phyloP scores from a whole-genome alignment of 2,888 invertebrate species.

The Xestia xanthographa region DNA sequence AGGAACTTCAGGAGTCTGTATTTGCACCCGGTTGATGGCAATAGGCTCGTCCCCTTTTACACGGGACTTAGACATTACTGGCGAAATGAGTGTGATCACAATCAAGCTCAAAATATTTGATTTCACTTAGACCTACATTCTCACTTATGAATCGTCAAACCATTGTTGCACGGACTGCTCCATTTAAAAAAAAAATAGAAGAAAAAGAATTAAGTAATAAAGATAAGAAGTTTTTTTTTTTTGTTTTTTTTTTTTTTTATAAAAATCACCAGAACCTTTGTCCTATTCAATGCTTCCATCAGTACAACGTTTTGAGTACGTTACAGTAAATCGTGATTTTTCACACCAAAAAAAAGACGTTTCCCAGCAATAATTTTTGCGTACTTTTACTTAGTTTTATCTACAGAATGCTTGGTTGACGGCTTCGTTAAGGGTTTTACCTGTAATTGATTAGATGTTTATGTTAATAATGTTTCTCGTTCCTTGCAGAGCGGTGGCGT shows the following conservation, averaged over 20 bases:
- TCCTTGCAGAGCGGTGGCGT: constrained; percentile 88
- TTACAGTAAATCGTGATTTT: neutral
- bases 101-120: neutral
- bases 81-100: neutral
- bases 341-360: neutral
- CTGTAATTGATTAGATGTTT: neutral
- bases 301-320: neutral
- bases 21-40: neutral
- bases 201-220: too few species aligned
- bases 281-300: neutral
- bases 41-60: neutral
- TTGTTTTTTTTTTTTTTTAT: too few species aligned
- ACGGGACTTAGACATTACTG: neutral
- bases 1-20: neutral
- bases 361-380: neutral
- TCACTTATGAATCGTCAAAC: neutral
- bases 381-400: neutral
- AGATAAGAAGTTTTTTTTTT: too few species aligned
- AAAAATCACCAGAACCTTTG: neutral
- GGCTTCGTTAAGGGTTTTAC: neutral
- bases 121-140: neutral
- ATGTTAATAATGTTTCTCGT: constrained; percentile 25
- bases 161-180: neutral
- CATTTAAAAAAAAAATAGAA: too few species aligned
- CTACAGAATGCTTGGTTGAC: neutral